Conservation (phyloP, 2,113 vertebrate genomes). For the pig (Sus scrofa) region DNA sequence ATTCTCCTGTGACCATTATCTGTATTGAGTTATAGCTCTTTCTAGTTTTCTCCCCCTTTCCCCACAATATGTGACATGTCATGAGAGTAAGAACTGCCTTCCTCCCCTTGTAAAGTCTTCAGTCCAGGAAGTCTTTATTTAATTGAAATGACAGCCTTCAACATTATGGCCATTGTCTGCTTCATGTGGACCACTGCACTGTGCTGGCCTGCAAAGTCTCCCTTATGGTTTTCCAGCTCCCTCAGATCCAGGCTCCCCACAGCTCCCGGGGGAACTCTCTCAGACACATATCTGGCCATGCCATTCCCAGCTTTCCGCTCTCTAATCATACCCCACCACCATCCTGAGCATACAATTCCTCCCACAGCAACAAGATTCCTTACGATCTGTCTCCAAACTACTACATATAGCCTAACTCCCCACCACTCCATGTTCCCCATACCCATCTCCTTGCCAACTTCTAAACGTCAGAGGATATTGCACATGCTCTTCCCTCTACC, state of each 20-base stretch:
- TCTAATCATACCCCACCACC: background rate
- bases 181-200: background rate
- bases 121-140: background rate
- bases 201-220: background rate
- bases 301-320: background rate
- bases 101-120: background rate
- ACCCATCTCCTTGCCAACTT: background rate
- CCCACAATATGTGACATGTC: background rate
- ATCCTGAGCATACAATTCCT: background rate
- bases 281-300: background rate
- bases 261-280: background rate
- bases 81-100: background rate
- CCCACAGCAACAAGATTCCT: background rate
- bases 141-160: background rate
- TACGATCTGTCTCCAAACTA: background rate
- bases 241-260: background rate
- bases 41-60: background rate
- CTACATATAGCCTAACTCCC: background rate
- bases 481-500: background rate
- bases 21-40: background rate
- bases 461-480: background rate
- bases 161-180: background rate
- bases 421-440: background rate
- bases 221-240: background rate
- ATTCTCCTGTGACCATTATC: background rate